Evolutionary conservation across 1,140 invertebrate species (phyloP).

Genomic region (Pteromalus puparum): DNA sequence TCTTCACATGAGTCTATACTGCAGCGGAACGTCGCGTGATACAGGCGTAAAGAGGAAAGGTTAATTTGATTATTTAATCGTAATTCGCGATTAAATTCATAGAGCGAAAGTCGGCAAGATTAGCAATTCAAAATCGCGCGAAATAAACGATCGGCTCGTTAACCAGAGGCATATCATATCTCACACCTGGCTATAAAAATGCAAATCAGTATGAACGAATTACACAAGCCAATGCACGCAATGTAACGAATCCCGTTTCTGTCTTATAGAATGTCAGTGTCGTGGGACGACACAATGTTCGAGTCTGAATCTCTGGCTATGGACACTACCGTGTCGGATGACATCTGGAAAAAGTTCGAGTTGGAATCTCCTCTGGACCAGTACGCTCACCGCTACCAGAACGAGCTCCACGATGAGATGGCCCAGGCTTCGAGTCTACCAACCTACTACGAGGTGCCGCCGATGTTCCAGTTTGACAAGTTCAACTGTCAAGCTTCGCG

Average conservation of each 20-base stretch:
- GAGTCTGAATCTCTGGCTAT: constrained; percentile 58
- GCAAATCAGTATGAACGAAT: too few species aligned
- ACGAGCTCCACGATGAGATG: constrained; percentile 54
- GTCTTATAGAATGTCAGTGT: constrained; percentile 56
- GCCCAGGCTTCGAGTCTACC: not conserved
- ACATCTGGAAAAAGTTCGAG: constrained; percentile 77
- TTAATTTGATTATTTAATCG: too few species aligned
- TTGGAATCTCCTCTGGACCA: constrained; percentile 66
- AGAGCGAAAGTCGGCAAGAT: too few species aligned
- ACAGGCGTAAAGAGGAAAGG: too few species aligned
- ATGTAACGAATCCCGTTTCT: not conserved
- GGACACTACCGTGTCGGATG: constrained; percentile 66
- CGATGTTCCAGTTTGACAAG: constrained; percentile 52
- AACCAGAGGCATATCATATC: too few species aligned
- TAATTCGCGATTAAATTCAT: too few species aligned
- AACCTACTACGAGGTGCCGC: constrained; percentile 37
- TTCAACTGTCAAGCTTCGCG: constrained; percentile 56
- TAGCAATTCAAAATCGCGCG: too few species aligned
- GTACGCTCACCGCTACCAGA: constrained; percentile 62
- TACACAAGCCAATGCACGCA: not conserved
- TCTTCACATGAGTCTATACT: too few species aligned
- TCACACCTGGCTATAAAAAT: too few species aligned
- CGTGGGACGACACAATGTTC: constrained; percentile 58
- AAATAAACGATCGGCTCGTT: too few species aligned
- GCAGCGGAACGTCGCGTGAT: too few species aligned